phyloP scores from a whole-genome alignment of 2,888 invertebrate species.

The Zhuqinia jingwanae region DNA sequence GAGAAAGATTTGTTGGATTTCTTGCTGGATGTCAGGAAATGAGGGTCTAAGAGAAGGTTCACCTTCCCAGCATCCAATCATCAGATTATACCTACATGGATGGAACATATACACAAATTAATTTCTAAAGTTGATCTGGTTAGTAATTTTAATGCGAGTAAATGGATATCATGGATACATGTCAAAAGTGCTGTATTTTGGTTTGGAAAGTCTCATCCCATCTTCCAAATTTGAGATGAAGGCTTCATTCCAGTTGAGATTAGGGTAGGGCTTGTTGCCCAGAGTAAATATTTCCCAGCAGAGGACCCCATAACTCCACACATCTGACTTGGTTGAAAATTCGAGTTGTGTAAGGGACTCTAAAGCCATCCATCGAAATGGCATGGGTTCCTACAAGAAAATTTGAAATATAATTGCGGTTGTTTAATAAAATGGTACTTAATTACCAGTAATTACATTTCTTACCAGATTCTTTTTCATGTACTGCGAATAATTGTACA shows the following conservation, averaged over 20 bases:
- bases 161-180: slow-evolving; percentile 5
- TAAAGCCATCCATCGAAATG: slow-evolving; percentile 55
- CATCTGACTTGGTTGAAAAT: slow-evolving; percentile 43
- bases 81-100: slow-evolving; percentile 52
- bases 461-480: slow-evolving; percentile 53
- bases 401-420: not conserved
- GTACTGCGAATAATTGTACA: slow-evolving; percentile 54
- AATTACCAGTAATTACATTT: not conserved
- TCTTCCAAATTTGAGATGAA: slow-evolving; percentile 44
- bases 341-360: slow-evolving; percentile 42
- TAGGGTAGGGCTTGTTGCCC: slow-evolving; percentile 54
- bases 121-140: too few relatives aligned
- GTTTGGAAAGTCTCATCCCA: slow-evolving; percentile 35
- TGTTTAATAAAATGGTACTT: not conserved
- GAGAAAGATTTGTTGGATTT: slow-evolving; percentile 27
- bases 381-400: slow-evolving; percentile 49
- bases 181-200: slow-evolving; percentile 28
- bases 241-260: slow-evolving; percentile 26
- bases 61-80: slow-evolving; percentile 42
- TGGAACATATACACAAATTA: too few relatives aligned
- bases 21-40: slow-evolving; percentile 31
- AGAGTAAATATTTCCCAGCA: slow-evolving; percentile 60
- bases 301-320: slow-evolving; percentile 48
- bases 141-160: too few relatives aligned
- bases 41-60: slow-evolving; percentile 16